Evolutionary conservation across 1,140 invertebrate genomes (phyloP).

Genomic region (Pissodes strobi): DNA sequence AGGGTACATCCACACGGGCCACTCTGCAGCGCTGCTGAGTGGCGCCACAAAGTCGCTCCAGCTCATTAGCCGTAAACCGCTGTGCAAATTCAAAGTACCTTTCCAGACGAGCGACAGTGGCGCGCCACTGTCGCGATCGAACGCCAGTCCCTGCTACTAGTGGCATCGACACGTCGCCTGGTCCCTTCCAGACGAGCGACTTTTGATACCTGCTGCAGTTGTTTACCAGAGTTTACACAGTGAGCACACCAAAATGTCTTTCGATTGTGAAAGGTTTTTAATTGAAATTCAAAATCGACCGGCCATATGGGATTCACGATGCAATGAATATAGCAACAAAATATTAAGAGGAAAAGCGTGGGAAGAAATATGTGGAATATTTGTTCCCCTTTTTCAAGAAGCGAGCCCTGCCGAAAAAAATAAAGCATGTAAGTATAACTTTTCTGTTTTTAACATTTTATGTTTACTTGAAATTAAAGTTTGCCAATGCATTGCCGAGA

Average conservation of each 20-base stretch:
- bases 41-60: not conserved
- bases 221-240: no score
- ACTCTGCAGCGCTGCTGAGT: not conserved
- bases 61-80: not conserved
- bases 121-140: not conserved
- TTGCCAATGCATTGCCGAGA: not conserved
- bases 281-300: not conserved
- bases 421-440: not conserved
- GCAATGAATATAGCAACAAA: constrained; percentile 5
- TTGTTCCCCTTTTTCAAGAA: constrained; percentile 1
- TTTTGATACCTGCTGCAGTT: not conserved
- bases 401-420: constrained; percentile 2
- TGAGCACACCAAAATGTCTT: no score
- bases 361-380: not conserved
- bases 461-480: not conserved
- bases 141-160: not conserved
- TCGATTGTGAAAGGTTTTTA: no score
- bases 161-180: not conserved
- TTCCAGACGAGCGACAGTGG: not conserved
- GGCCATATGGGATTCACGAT: not conserved
- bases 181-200: not conserved
- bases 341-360: constrained; percentile 1
- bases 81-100: not conserved
- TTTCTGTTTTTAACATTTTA: no score
- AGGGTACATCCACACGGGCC: not conserved